Evolutionary conservation across 2,888 invertebrate species (phyloP).

Genomic region (Pimpla rufipes): DNA sequence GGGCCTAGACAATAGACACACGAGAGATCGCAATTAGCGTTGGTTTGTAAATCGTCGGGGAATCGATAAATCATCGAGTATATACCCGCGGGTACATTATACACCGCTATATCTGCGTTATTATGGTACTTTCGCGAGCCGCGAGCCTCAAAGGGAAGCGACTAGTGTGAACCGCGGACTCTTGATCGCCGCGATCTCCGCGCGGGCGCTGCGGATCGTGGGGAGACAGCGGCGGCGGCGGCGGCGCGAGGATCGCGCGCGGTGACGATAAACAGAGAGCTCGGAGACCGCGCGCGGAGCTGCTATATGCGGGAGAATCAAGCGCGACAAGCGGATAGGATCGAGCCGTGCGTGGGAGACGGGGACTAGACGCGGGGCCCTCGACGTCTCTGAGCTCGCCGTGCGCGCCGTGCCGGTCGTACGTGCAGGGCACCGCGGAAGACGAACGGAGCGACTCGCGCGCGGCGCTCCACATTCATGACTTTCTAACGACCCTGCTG

Average conservation of each 20-base stretch:
- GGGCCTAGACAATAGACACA: conserved; percentile 65
- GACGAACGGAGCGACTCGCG: conserved; percentile 74
- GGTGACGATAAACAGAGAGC: conserved; percentile 69
- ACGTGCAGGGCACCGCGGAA: conserved; percentile 74
- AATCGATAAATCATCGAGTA: conserved; percentile 66
- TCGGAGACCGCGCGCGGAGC: conserved; percentile 47
- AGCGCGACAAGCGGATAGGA: conserved; percentile 69
- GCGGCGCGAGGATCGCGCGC: conserved; percentile 46
- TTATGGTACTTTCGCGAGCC: neutral
- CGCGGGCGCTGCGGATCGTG: neutral
- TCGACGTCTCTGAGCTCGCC: conserved; percentile 38
- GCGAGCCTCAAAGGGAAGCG: conserved; percentile 32
- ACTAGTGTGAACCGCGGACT: conserved; percentile 44
- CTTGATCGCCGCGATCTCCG: conserved; percentile 45
- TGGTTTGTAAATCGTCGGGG: conserved; percentile 55
- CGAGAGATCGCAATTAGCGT: conserved; percentile 68
- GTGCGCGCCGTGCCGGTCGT: conserved; percentile 69
- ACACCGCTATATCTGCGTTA: conserved; percentile 8
- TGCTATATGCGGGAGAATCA: conserved; percentile 66
- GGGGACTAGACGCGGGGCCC: conserved; percentile 72
- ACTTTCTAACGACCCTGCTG: conserved; percentile 80
- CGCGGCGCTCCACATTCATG: conserved; percentile 76
- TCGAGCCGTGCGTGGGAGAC: conserved; percentile 76
- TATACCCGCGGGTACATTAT: conserved; percentile 40
- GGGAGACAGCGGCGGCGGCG: conserved; percentile 19